Base-by-base conservation (phyloP, 2,888 invertebrate genomes). In the Neocrepidodera transversa region DNA sequence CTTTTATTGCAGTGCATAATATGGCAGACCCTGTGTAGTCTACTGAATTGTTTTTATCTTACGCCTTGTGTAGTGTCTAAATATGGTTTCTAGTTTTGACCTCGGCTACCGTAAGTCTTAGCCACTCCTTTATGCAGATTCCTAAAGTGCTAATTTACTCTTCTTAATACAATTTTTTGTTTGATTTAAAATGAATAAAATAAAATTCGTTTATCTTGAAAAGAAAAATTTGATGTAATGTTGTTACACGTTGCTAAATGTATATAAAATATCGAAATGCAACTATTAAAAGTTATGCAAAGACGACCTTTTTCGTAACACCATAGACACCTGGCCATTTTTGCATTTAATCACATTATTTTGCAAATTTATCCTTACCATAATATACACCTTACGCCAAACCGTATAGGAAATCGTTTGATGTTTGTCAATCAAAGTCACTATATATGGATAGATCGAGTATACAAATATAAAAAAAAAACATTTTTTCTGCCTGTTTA, bases 391-490 rank as follows among this genome's bases (percentile, higher is more conserved):
- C 51, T 51, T 42, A 40, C 51, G 10, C 2, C 17, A 49, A n/a
- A 7, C 48, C 8, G n/a, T 32, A 13, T 35, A 35, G 13, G 48
- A 49, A 36, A 49, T 49, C 32, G 18, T 11, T n/a, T 36, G n/a
- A n/a, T 17, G 43, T 53, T 53, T 43, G 53, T 43, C 53, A 53
- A 53, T 53, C 53, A 43, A 53, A 43, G 14, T 32, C 43, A 20
- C 7, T 43, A 14, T 5, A 32, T 53, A 20, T 32, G 52, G 38
- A 38, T 2, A 38, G 16, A 38, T 16, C 35, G 13, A 4, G 13
- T 35, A 35, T 14, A 35, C 6, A 4, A 4, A 23, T 4, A 23
- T 4, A 23, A 23, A 23, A 4, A 23, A 23, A n/a, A n/a, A n/a
- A n/a, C n/a, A n/a, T n/a, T n/a, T n/a, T n/a, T n/a, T n/a, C n/a